phyloP scores from a whole-genome alignment of 2,797 vertebrate genomes.

The Sciaenops ocellatus region DNA sequence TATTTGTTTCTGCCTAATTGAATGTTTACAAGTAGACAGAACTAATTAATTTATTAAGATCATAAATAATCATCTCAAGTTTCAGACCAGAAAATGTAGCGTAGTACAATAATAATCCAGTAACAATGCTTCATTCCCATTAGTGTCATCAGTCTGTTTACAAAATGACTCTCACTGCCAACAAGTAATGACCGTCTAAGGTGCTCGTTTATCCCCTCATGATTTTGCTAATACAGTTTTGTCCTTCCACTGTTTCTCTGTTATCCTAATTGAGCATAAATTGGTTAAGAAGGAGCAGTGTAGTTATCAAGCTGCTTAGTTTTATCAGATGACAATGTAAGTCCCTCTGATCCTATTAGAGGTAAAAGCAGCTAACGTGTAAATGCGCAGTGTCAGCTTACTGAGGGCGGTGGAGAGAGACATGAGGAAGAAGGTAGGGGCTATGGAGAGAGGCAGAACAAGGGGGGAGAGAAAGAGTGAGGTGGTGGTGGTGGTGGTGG shows the following conservation, averaged over 20 bases:
- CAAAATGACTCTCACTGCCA: conserved; percentile 22
- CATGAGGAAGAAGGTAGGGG: neutral
- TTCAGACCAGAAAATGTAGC: too few relatives aligned
- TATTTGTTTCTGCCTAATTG: too few relatives aligned
- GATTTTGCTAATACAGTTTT: conserved; percentile 83
- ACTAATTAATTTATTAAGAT: too few relatives aligned
- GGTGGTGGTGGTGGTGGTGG: conserved; percentile 13
- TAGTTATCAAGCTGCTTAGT: conserved; percentile 91
- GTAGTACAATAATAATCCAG: too few relatives aligned
- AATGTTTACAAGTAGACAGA: too few relatives aligned
- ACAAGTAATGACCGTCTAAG: conserved; percentile 39
- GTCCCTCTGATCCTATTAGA: conserved; percentile 91
- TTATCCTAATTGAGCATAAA: conserved; percentile 91
- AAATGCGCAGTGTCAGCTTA: conserved; percentile 92
- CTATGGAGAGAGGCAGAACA: neutral
- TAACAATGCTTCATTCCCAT: neutral
- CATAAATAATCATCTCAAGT: neutral
- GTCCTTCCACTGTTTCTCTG: conserved; percentile 86
- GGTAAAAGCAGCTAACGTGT: conserved; percentile 90
- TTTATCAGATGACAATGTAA: conserved; percentile 95
- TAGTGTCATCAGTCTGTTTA: neutral
- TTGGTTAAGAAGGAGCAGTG: conserved; percentile 89
- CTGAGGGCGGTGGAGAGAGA: conserved; percentile 33
- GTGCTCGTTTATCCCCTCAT: conserved; percentile 82
- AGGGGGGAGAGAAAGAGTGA: neutral